These are phyloP conservation scores for Enteromius anoplus DNA, from an alignment of 2,797 vertebrate genomes.

Conservation along the genomic window DNA sequence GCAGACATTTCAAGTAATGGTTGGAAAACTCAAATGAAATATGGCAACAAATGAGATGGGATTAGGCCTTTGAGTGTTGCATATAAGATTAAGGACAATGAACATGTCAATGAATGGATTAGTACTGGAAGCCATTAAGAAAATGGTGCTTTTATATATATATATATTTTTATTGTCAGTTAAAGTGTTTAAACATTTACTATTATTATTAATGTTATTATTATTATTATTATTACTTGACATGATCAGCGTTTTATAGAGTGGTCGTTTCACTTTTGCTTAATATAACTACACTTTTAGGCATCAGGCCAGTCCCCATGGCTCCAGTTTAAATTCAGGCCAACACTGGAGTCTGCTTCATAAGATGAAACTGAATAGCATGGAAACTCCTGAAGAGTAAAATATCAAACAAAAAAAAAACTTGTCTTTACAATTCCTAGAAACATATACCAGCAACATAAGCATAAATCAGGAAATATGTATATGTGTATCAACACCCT, in stretches of 20 bases:
- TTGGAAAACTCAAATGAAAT: background rate
- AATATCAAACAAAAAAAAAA: background rate
- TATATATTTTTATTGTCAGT: background rate
- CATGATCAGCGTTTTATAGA: background rate
- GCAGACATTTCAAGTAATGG: background rate
- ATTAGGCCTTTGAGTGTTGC: background rate
- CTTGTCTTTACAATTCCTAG: background rate
- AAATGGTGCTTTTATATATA: background rate
- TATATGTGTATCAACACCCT: slow-evolving; percentile 24
- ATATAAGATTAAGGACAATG: background rate
- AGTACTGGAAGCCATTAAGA: background rate
- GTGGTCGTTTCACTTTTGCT: background rate
- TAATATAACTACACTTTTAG: background rate
- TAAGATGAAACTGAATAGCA: background rate
- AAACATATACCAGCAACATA: slow-evolving; percentile 1
- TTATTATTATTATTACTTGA: background rate
- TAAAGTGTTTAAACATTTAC: background rate
- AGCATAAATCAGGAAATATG: background rate
- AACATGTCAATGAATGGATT: background rate
- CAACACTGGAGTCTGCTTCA: background rate
- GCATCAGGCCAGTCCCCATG: background rate
- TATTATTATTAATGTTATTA: background rate
- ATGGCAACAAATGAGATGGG: background rate
- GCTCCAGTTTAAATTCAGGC: slow-evolving; percentile 1
- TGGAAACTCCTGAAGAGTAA: background rate